phyloP scores from a whole-genome alignment of 2,113 vertebrate species.

The Gallinago undulata region DNA sequence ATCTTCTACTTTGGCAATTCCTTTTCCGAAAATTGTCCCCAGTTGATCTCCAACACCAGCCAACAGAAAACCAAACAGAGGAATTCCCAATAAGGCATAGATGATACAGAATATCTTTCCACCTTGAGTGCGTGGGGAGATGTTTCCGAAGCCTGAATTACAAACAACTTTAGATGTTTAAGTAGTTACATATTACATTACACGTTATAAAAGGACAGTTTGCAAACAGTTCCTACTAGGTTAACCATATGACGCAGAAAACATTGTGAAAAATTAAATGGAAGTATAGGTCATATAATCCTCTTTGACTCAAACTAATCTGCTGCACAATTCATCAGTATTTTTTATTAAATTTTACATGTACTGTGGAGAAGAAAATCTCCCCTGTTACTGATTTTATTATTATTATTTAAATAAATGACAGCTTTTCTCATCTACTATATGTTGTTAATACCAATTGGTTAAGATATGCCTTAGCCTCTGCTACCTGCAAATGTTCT shows the following conservation, averaged over 20 bases:
- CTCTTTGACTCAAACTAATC: neutral
- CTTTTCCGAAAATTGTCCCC: conserved; percentile 97
- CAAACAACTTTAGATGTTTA: conserved; percentile 59
- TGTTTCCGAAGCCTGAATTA: conserved; percentile 94
- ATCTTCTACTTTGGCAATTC: conserved; percentile 95
- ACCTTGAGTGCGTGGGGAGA: conserved; percentile 94
- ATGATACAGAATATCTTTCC: conserved; percentile 98
- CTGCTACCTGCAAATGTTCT: neutral
- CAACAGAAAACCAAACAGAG: conserved; percentile 95
- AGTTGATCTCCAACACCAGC: conserved; percentile 97
- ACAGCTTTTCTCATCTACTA: neutral
- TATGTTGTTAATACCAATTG: neutral
- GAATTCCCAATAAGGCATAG: conserved; percentile 97
- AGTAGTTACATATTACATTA: conserved; percentile 12
- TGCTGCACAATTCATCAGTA: neutral
- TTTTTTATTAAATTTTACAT: neutral
- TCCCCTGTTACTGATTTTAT: neutral
- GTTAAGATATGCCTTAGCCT: neutral
- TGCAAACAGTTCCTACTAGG: neutral
- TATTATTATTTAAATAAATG: neutral
- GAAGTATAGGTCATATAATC: neutral
- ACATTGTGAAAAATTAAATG: neutral
- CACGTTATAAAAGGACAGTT: neutral
- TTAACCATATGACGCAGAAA: neutral
- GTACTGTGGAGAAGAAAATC: neutral